Base-by-base conservation (phyloP, 2,888 invertebrate genomes). In the Gari tellinella region DNA sequence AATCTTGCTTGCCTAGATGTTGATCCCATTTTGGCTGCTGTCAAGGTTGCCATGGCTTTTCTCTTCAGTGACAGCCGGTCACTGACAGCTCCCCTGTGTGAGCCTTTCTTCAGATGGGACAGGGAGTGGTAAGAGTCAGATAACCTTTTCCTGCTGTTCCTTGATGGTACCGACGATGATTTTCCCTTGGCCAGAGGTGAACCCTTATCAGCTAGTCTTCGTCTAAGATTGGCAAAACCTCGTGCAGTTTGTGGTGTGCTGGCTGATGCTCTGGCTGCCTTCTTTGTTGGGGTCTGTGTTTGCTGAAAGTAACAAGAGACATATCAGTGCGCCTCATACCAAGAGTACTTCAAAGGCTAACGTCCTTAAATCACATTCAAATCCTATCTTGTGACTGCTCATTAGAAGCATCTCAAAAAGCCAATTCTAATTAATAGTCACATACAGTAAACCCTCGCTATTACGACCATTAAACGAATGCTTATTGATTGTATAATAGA, bases 181-280 rank as follows among this genome's bases (percentile, higher is more conserved):
- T 66, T 37, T 23, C 48, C 45, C 31, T 65, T 60, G 26, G 64
- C 40, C 37, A 46, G 45, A 17, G 73, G 55, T 21, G 52, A 55
- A 15, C 49, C 40, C 19, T 55, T 56, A 38, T 70, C 74, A 26
- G 72, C 66, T n/a, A 80, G 55, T 31, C 83, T 80, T 17, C 78
- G 76, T 25, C 80, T 74, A 25, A 87, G 74, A 62, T 83, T 81
- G n/a, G 84, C 81, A 37, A 88, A 82, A 15, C 89, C 89, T 48
- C 89, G 56, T 2, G 87, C 87, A 15, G 88, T 88, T 66, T 89
- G 88, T 43, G 88, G 89, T 0, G 89, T 89, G 60, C 89, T 86
- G 17, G 89, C 89, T 70, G 86, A 85, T 37, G 89, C 89, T 38
- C 89, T 57, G 1, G 89, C 89, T 21, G 89, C 88, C 43, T 88